Evolutionary conservation across 2,888 invertebrate genomes (phyloP).

Genomic region (Drosophila prostipennis): DNA sequence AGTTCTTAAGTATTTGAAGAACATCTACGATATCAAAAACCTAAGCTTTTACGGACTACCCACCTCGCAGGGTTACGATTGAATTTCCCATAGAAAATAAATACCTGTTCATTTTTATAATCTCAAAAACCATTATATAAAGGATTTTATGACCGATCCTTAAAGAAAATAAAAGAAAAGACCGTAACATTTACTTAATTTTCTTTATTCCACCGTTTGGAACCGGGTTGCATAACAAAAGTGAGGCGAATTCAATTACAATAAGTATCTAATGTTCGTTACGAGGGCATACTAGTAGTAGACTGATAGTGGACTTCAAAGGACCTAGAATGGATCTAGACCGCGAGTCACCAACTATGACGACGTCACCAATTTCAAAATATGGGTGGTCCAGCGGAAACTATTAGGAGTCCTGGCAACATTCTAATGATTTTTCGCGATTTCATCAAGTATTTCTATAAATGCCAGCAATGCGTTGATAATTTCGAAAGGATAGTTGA

Average conservation of each 20-base stretch:
- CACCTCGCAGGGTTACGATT: slow-evolving; percentile 46
- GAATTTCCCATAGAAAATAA: background rate
- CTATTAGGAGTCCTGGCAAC: background rate
- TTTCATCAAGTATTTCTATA: background rate
- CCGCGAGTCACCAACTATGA: background rate
- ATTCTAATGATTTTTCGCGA: background rate
- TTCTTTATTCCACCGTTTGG: background rate
- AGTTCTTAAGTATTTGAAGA: slow-evolving; percentile 53
- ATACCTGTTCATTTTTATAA: background rate
- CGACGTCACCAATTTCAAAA: background rate
- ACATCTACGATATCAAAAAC: slow-evolving; percentile 37
- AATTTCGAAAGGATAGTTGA: background rate
- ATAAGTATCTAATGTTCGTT: background rate
- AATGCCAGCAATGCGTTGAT: background rate
- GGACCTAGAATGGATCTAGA: background rate
- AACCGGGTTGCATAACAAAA: background rate
- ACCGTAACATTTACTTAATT: too few relatives aligned
- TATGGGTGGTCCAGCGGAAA: too few relatives aligned
- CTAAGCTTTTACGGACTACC: slow-evolving; percentile 67
- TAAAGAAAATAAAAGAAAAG: too few relatives aligned
- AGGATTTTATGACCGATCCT: background rate
- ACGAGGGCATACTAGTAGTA: too few relatives aligned
- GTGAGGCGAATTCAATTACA: background rate
- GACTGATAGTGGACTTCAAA: too few relatives aligned
- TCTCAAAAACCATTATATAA: too few relatives aligned